Evolutionary conservation across 2,888 invertebrate species (phyloP), one percentile per base, ranked within the genome.

Genomic region (Dromius quadrimaculatus): DNA sequence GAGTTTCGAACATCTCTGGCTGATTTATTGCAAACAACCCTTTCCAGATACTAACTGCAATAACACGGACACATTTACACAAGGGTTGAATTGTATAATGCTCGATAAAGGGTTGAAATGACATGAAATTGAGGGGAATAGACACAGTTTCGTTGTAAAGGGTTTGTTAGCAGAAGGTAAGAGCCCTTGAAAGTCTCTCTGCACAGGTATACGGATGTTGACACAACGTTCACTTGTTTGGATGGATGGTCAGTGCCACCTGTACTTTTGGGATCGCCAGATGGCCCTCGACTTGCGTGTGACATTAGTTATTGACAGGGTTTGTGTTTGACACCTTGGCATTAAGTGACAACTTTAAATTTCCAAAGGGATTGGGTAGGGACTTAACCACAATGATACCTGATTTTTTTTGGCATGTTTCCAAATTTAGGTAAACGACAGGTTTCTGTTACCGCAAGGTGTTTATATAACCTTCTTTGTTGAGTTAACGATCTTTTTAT

Each of bases 91-190:
- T 77, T 73, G 74, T 73, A 74, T 75, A 75, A 76, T 74, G 73
- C 73, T 73, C 73, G 73, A 76, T 77, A 78, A 65, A 65, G 76
- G 77, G 75, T 74, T 61, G 73, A 77, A 78, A 78, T 76, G 77
- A 78, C 77, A 77, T 75, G 77, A 78, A 78, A 78, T 78, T 79
- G 77, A 77, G 77, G 78, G 78, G 78, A 77, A 78, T 75, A 74
- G 76, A 77, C 76, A 76, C 74, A 76, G 75, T 74, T 72, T 74
- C 72, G 70, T 74, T 75, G 74, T 47, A 47, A 47, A 47, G 47
- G 47, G 47, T 47, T 47, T 47, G 47, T 47, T 47, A 47, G 47
- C 47, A 22, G 59, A 34, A 34, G 34, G 34, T 34, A 20, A 59
- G 34, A 59, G 34, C 59, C 59, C 34, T 59, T 34, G 20, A 59